Evolutionary conservation across 2,113 vertebrate genomes (phyloP).

Genomic region (Apodemus sylvaticus): DNA sequence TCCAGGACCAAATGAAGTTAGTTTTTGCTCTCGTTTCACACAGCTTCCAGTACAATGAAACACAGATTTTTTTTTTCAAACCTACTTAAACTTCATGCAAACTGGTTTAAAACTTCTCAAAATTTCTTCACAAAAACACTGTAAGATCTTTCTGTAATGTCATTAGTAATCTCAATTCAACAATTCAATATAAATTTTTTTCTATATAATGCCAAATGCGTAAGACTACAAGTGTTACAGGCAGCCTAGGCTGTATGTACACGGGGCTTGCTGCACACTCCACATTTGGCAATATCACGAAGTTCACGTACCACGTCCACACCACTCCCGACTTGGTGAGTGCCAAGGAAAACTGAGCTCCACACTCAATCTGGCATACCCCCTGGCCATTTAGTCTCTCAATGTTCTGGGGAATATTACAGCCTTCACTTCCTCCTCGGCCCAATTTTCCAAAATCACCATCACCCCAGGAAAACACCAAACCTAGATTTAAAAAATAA

Average conservation of each 20-base stretch:
- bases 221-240: background rate
- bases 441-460: constrained; percentile 98
- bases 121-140: background rate
- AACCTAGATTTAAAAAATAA: constrained; percentile 83
- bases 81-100: background rate
- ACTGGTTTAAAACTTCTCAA: background rate
- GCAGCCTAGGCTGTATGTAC: accelerated
- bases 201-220: background rate
- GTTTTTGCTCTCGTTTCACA: background rate
- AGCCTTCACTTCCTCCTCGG: constrained; percentile 98
- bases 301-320: constrained; percentile 94
- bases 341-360: constrained; percentile 97
- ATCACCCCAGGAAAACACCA: constrained; percentile 99
- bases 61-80: background rate
- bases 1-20: background rate
- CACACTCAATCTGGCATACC: constrained; percentile 98
- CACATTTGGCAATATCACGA: background rate
- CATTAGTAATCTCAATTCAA: background rate
- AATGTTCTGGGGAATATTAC: constrained; percentile 99
- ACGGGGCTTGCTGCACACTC: background rate
- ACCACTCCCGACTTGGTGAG: constrained; percentile 98
- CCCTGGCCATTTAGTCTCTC: constrained; percentile 97
- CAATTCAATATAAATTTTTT: background rate
- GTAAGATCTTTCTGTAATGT: background rate
- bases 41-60: background rate